phyloP scores from a whole-genome alignment of 2,113 vertebrate genomes.

The Crotalus horridus region DNA sequence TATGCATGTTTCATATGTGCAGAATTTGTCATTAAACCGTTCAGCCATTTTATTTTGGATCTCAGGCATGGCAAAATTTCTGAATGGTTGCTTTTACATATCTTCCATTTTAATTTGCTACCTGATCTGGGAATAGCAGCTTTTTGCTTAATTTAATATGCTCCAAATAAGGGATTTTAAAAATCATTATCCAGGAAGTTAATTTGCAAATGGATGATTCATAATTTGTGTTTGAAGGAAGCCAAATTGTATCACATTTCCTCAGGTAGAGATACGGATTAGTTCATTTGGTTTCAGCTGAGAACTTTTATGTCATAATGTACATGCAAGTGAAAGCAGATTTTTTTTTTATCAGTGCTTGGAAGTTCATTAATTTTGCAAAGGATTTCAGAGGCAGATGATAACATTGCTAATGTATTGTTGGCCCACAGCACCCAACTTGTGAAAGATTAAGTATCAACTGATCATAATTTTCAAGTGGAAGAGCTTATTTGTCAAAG shows the following conservation, averaged over 20 bases:
- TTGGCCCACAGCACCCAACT: not conserved
- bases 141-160: slow-evolving; percentile 1
- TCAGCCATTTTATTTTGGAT: slow-evolving; percentile 13
- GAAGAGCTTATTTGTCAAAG: not conserved
- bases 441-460: not conserved
- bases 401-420: accelerated
- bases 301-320: slow-evolving; percentile 8
- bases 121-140: not conserved
- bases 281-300: slow-evolving; percentile 11
- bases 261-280: not conserved
- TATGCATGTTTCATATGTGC: not conserved
- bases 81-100: slow-evolving; percentile 1
- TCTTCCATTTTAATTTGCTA: not conserved
- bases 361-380: not conserved
- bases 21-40: slow-evolving; percentile 12
- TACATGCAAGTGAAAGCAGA: slow-evolving; percentile 3
- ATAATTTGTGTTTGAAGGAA: not conserved
- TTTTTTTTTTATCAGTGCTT: not conserved
- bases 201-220: slow-evolving; percentile 1
- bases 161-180: not conserved
- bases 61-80: not conserved
- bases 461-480: not conserved
- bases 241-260: slow-evolving; percentile 3
- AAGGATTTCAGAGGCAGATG: slow-evolving; percentile 9
- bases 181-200: slow-evolving; percentile 17